These are phyloP conservation scores for Anniella stebbinsi DNA, from an alignment of 2,797 vertebrate genomes.

Conservation along the genomic window DNA sequence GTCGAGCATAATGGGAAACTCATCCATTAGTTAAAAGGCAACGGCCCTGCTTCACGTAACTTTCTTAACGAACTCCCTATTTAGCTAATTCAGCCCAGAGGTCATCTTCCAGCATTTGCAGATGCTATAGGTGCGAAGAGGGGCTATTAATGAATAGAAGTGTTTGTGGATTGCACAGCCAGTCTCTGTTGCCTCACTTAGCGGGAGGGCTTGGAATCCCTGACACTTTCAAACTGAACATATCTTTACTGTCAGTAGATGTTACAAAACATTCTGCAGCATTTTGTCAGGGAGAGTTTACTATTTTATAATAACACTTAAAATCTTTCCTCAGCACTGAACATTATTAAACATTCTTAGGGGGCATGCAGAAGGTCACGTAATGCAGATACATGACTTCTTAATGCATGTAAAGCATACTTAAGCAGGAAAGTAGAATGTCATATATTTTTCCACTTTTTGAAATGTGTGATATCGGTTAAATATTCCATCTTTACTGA, in stretches of 20 bases:
- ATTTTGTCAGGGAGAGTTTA: neutral
- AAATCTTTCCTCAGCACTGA: neutral
- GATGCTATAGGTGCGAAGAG: too few relatives aligned
- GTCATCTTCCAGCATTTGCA: too few relatives aligned
- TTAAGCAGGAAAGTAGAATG: neutral
- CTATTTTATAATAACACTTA: neutral
- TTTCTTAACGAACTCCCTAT: too few relatives aligned
- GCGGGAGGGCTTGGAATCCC: too few relatives aligned
- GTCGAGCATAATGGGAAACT: too few relatives aligned
- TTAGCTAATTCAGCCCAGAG: too few relatives aligned
- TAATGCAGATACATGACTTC: neutral
- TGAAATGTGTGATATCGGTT: neutral
- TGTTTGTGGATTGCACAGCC: too few relatives aligned
- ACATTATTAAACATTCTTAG: neutral
- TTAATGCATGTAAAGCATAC: neutral
- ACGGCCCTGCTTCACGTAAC: too few relatives aligned
- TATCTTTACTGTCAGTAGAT: neutral
- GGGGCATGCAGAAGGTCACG: neutral
- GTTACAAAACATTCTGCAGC: neutral
- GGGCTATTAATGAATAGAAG: too few relatives aligned
- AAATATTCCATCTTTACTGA: neutral
- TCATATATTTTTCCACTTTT: neutral
- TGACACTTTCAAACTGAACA: neutral
- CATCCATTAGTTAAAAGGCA: too few relatives aligned
- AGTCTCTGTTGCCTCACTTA: too few relatives aligned